Evolutionary conservation across 2,797 vertebrate genomes (phyloP).

Genomic region (Thunnus albacares): DNA sequence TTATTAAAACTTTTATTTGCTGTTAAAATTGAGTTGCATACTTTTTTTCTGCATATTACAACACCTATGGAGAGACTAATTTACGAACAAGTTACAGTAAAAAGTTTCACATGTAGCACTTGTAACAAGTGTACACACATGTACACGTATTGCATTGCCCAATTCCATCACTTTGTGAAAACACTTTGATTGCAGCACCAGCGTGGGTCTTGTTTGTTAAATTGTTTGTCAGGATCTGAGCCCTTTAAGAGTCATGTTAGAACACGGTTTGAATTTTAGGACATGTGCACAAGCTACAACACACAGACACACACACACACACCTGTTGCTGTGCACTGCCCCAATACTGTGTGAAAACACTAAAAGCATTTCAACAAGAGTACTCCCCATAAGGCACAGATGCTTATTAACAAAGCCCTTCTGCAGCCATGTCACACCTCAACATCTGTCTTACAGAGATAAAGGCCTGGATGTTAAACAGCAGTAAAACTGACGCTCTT

Average conservation of each 20-base stretch:
- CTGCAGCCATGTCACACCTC: no score
- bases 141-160: neutral
- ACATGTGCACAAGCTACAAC: neutral
- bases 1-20: neutral
- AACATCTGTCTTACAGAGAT: no score
- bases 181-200: neutral
- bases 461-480: no score
- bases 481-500: no score
- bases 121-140: neutral
- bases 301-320: slow-evolving; percentile 26
- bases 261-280: slow-evolving; percentile 17
- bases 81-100: neutral
- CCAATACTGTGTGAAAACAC: slow-evolving; percentile 42
- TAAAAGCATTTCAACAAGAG: slow-evolving; percentile 48
- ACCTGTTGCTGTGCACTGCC: slow-evolving; percentile 42
- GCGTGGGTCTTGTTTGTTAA: neutral
- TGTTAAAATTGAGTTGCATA: neutral
- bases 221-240: neutral
- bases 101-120: neutral
- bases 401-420: slow-evolving; percentile 65
- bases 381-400: slow-evolving; percentile 60
- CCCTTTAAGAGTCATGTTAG: neutral
- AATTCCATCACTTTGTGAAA: neutral
- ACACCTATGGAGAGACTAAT: neutral
- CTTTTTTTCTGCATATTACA: neutral